These are phyloP conservation scores for Hyles lineata DNA, from an alignment of 2,888 invertebrate genomes.

Conservation along the genomic window DNA sequence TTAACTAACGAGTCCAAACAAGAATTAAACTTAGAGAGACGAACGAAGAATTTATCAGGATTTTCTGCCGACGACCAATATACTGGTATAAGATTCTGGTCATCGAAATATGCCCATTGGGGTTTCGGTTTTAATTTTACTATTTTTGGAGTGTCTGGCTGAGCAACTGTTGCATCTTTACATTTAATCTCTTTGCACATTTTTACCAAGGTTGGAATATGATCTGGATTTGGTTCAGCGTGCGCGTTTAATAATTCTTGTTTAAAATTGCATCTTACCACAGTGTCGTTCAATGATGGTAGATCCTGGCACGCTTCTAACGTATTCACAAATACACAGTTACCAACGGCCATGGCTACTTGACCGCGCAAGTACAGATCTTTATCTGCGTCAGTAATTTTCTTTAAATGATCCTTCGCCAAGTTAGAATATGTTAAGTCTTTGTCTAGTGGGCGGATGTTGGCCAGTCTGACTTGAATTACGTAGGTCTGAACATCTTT, in stretches of 20 bases:
- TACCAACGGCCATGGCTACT: constrained; percentile 84
- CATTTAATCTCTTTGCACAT: constrained; percentile 70
- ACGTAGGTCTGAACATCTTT: constrained; percentile 74
- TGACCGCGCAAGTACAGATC: constrained; percentile 72
- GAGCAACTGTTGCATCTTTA: constrained; percentile 35
- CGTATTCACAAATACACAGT: constrained; percentile 87
- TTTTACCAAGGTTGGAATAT: constrained; percentile 75
- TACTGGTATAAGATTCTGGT: constrained; percentile 65
- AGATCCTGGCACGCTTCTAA: constrained; percentile 85
- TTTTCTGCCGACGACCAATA: constrained; percentile 72
- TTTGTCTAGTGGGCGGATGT: constrained; percentile 69
- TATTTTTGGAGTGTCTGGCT: constrained; percentile 41
- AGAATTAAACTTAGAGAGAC: constrained; percentile 74
- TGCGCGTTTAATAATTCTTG: constrained; percentile 76
- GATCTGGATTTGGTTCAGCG: constrained; percentile 72
- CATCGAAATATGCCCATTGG: constrained; percentile 82
- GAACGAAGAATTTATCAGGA: constrained; percentile 80
- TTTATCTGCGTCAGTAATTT: constrained; percentile 60
- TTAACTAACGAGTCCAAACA: constrained; percentile 65
- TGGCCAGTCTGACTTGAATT: constrained; percentile 66
- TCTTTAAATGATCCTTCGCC: constrained; percentile 59
- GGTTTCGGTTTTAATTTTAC: constrained; percentile 46
- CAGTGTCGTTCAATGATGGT: constrained; percentile 72
- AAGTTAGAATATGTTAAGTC: constrained; percentile 71
- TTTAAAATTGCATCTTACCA: constrained; percentile 83